Evolutionary conservation across 2,797 vertebrate species (phyloP), one percentile per base, ranked within the genome.

Genomic region (Dendrocincla fuliginosa): DNA sequence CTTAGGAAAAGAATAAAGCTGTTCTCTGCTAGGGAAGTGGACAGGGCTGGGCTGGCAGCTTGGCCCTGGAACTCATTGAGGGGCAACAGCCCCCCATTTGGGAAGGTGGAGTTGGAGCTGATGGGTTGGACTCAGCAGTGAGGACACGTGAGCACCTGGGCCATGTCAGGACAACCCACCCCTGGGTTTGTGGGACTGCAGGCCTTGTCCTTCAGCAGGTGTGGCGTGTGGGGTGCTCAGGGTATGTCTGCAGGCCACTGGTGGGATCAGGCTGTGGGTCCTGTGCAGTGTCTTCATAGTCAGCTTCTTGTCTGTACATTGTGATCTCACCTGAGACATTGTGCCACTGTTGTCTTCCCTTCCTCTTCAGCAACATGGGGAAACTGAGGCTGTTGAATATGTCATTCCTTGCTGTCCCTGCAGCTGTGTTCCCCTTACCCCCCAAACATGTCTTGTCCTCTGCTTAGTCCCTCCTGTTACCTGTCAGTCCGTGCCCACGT

Each of bases 131-230:
- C 47, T 22, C 80, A 24, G 65, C 16, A 55, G 25, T 49, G 47
- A 55, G n/a, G 53, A 17, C 49, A 4, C 1, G 0, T 1, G n/a
- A 73, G 8, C 57, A 27, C 32, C 55, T n/a, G 46, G 35, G 14
- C 33, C 8, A 0, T 2, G 24, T 23, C 24, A 11, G 46, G 46
- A 42, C 53, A 46, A 3, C 47, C 8, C 33, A 13, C 1, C 22
- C 10, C 27, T n/a, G 32, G 30, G 18, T 44, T 2, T 13, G 28
- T 71, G 83, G 60, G 24, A 11, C 13, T 49, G 32, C 35, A 37
- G 74, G 46, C 28, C 32, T 16, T 10, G n/a, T 24, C 28, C 46
- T 17, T 3, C 22, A 27, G 11, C 35, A 25, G 65, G 11, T 27
- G 49, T 25, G 52, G 15, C 3, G 37, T 20, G 0, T 30, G 85